Percentiles rank a stretch among this genome's conserved stretches.
phyloP scores from a whole-genome alignment of 2,113 vertebrate genomes.

The Spheniscus mendiculus region DNA sequence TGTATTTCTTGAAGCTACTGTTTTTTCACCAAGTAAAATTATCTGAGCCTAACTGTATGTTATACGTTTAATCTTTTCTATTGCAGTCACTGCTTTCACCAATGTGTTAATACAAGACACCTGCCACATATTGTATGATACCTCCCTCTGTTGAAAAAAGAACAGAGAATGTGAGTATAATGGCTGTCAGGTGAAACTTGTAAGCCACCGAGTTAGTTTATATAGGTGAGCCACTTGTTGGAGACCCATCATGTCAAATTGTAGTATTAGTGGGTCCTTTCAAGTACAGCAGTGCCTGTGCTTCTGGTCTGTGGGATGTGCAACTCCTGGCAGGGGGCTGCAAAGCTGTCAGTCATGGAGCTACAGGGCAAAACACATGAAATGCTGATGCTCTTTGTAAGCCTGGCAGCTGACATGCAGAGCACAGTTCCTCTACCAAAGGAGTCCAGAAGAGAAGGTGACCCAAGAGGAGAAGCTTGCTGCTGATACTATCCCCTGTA shows the following conservation, averaged over 20 bases:
- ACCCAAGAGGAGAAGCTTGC: not conserved
- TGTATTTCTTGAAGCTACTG: not conserved
- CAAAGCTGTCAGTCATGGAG: not conserved
- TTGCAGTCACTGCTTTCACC: not conserved
- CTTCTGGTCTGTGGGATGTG: not conserved
- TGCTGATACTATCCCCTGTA: not conserved
- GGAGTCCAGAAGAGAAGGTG: not conserved
- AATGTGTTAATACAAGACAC: not conserved
- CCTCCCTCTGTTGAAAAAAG: not conserved
- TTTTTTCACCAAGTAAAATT: not conserved
- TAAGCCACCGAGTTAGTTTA: not conserved
- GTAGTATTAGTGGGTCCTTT: not conserved
- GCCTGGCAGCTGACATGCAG: not conserved
- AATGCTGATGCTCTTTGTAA: not conserved
- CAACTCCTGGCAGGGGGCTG: not conserved
- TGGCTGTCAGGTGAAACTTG: not conserved
- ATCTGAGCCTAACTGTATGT: not conserved
- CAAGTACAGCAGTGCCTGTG: not conserved
- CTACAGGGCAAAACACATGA: not conserved
- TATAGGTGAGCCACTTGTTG: fast-evolving
- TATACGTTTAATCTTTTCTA: not conserved
- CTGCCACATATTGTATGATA: not conserved
- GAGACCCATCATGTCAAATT: fast-evolving
- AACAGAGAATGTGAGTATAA: not conserved
- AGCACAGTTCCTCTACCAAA: not conserved